Evolutionary conservation across 2,113 vertebrate genomes (phyloP), one percentile per base, ranked within the genome.

Genomic region (Parotia lawesii): DNA sequence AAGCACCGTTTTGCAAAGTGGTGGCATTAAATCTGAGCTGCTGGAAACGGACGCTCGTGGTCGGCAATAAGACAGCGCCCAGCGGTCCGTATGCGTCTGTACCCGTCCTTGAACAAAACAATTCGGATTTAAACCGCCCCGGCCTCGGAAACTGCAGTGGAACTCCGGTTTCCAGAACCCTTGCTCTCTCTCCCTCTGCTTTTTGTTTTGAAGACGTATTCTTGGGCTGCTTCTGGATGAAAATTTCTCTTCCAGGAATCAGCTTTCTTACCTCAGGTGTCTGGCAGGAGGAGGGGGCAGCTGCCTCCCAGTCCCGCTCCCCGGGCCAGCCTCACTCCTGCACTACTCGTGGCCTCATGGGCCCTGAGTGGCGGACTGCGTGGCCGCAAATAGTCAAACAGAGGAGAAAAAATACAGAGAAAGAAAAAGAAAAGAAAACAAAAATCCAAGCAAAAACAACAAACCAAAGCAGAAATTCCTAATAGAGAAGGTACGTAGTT

Each of bases 71-170:
- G 61, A 71, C 75, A 85, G 45, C 2, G 8, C 51, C 47, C 71
- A 9, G 47, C 3, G 5, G 27, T 70, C 66, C 2, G 6, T 37
- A 15, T 35, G 25, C 1, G 0, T 27, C 25, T 42, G 28, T 37
- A 27, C 16, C 56, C 3, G 8, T 45, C 40, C 76, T 23, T 21
- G 44, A 71, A 77, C 17, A 66, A 56, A 89, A 64, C 24, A 65
- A 70, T 20, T 58, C 9, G 13, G 24, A 51, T 56, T 94, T 62
- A 62, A 93, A 66, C 15, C 0, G 0, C 42, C 33, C 2, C 27
- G 25, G 40, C 50, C 69, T 90, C 38, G 12, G 33, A 76, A 83
- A 80, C 11, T 0, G 4, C 10, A 13, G 14, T 12, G 88, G 29
- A 80, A 47, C 29, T 77, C 48, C 7, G 3, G 4, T 38, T 38